Base-by-base conservation (phyloP, 2,113 vertebrate species). In the Electrona antarctica region DNA sequence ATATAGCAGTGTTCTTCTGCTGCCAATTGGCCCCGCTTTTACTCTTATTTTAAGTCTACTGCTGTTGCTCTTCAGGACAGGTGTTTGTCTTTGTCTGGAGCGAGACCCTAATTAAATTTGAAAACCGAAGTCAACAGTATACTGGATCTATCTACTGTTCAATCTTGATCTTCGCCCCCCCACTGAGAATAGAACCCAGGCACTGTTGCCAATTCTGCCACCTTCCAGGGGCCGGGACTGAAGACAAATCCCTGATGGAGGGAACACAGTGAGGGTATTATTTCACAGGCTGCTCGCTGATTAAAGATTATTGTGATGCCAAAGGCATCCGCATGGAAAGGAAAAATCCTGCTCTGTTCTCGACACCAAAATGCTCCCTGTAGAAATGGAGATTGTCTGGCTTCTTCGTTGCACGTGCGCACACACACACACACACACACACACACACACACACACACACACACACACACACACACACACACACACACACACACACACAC, bases 71-170 rank as follows among this genome's bases (percentile, higher is more conserved):
- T 73, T 61, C 46, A 61, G 67, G 68, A 80, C 50, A 62, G 69
- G 33, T 7, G 2, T 70, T 77, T 69, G 41, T 49, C 68, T 85
- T 80, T 73, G 59, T 81, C 69, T 28, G 15, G 21, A 41, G 64
- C 49, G 68, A 71, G n/a, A 57, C 64, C 70, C 46, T 68, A 85
- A 84, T 88, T 83, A 82, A 82, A 84, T 80, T 76, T 55, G 61
- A 65, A 69, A 67, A 70, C 60, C 68, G 56, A 55, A 83, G 59
- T 76, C 63, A 77, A 54, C 65, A 56, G 49, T 66, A 60, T 60
- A 64, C 52, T 72, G 33, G 12, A 0, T 60, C 14, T 47, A 70
- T 57, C 80, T 82, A 41, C 33, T 4, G 33, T 2, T 41, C 33
- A 41, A 41, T 41, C 33, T 41, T 41, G 3, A 41, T 78, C 46